phyloP scores from a whole-genome alignment of 2,888 invertebrate species.

The Machimus atricapillus region DNA sequence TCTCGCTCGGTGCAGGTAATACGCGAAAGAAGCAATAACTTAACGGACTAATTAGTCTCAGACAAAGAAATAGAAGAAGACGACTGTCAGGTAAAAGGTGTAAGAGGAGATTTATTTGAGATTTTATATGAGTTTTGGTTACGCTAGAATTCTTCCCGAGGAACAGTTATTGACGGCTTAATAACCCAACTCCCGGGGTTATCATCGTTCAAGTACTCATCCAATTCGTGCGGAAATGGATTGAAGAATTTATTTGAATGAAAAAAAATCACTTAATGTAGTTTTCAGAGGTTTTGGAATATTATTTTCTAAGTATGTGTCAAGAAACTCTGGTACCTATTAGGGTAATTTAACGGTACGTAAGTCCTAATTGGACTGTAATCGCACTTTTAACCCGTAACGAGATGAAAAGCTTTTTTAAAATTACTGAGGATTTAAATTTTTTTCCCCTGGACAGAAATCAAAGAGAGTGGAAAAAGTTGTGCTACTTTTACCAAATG shows the following conservation, averaged over 20 bases:
- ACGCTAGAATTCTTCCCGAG: not conserved
- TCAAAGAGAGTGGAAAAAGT: not conserved
- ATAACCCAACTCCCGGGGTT: not conserved
- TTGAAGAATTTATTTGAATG: not conserved
- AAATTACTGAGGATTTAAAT: not conserved
- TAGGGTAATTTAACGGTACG: not conserved
- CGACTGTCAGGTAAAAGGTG: not conserved
- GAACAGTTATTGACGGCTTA: not conserved
- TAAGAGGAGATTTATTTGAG: not conserved
- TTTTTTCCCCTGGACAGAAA: not conserved
- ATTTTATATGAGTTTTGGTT: constrained; percentile 13
- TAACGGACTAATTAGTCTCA: constrained; percentile 15
- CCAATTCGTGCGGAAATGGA: not conserved
- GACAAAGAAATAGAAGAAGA: not conserved
- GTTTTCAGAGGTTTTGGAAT: not conserved
- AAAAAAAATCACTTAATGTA: not conserved
- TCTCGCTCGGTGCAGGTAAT: not conserved
- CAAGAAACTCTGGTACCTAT: not conserved
- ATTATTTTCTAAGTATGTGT: not conserved
- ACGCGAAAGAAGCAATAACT: not conserved
- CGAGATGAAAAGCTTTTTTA: not conserved
- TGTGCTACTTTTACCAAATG: not conserved
- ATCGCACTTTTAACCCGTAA: not conserved
- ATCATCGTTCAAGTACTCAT: not conserved
- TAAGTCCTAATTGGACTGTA: not conserved